These are phyloP conservation scores for Epinephelus awoara DNA, from an alignment of 2,797 vertebrate species.

Conservation along the genomic window DNA sequence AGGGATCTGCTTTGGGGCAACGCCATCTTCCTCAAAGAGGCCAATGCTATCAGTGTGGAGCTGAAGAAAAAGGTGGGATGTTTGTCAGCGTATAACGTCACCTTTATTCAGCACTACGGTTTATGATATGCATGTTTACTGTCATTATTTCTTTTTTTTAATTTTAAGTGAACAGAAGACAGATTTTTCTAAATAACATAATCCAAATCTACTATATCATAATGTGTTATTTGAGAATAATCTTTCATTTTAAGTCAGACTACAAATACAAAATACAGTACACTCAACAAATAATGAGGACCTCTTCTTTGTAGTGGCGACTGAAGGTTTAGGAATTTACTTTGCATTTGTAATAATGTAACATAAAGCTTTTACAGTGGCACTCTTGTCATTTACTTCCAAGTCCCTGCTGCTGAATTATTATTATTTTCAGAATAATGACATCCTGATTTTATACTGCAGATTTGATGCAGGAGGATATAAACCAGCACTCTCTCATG, in stretches of 20 bases:
- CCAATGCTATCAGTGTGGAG: constrained; percentile 98
- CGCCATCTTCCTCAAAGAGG: constrained; percentile 97
- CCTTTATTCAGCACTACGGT: not conserved
- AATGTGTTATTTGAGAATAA: too few species aligned
- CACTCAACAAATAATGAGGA: too few species aligned
- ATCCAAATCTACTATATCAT: not conserved
- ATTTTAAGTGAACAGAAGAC: not conserved
- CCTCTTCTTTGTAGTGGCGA: too few species aligned
- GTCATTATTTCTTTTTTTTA: not conserved
- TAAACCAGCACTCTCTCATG: not conserved
- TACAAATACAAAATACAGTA: too few species aligned
- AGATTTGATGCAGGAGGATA: not conserved
- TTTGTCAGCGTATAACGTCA: not conserved
- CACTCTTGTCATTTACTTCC: too few species aligned
- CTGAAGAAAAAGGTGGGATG: constrained; percentile 95
- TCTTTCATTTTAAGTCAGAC: too few species aligned
- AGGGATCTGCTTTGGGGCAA: constrained; percentile 98
- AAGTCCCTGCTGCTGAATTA: too few species aligned
- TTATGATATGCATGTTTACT: not conserved
- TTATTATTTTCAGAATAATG: not conserved
- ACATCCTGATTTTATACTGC: not conserved
- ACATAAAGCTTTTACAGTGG: too few species aligned
- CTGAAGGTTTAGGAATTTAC: too few species aligned
- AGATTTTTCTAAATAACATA: not conserved
- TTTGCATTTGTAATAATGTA: too few species aligned